These are phyloP conservation scores for Drosophila buzzatii DNA, from an alignment of 2,888 invertebrate species.

Conservation along the genomic window DNA sequence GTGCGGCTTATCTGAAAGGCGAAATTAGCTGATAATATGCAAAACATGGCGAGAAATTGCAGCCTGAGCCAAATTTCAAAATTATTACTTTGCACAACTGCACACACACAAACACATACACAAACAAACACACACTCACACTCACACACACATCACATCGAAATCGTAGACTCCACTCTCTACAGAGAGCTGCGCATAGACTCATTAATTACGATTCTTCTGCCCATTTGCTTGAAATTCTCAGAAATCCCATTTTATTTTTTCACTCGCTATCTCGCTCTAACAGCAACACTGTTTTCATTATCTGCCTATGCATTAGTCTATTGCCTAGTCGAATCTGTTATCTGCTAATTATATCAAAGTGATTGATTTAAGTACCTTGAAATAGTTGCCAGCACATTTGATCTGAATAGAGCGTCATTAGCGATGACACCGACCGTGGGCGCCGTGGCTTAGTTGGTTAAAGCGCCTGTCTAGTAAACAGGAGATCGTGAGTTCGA, in stretches of 20 bases:
- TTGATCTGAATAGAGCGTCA: slow-evolving; percentile 25
- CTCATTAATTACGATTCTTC: slow-evolving; percentile 7
- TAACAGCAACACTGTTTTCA: slow-evolving; percentile 10
- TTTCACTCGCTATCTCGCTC: slow-evolving; percentile 9
- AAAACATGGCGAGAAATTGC: slow-evolving; percentile 77
- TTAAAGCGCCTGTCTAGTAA: slow-evolving; percentile 86
- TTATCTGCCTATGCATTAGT: neutral
- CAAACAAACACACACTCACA: neutral
- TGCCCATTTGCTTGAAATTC: slow-evolving; percentile 9
- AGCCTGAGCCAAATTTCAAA: slow-evolving; percentile 72
- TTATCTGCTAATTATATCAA: slow-evolving; percentile 26
- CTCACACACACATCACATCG: slow-evolving; percentile 1
- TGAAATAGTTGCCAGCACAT: neutral
- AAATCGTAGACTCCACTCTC: slow-evolving; percentile 11
- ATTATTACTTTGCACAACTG: slow-evolving; percentile 73
- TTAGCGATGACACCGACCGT: rapidly evolving
- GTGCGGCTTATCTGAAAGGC: slow-evolving; percentile 73
- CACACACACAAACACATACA: slow-evolving; percentile 29
- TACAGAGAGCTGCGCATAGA: slow-evolving; percentile 1
- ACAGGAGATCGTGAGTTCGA: slow-evolving; percentile 86
- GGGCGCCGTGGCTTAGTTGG: slow-evolving; percentile 86
- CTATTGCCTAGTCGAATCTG: neutral
- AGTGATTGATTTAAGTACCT: slow-evolving; percentile 14
- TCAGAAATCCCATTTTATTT: slow-evolving; percentile 1
- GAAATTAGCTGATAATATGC: slow-evolving; percentile 81